Conservation (phyloP, 2,113 vertebrate genomes). For the Tretioscincus oriximinensis region DNA sequence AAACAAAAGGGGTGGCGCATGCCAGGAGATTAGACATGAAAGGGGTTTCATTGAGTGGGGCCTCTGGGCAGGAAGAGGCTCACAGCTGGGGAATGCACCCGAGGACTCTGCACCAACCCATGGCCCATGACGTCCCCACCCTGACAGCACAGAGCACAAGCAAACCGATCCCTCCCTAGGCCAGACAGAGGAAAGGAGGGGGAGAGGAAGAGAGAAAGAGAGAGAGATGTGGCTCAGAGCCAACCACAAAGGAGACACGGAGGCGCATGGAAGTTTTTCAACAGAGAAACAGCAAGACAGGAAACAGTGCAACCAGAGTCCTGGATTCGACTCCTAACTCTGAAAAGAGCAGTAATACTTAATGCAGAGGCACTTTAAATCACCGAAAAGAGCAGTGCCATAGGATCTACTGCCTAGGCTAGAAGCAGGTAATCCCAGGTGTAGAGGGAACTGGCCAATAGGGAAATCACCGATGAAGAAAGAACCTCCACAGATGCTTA, state of each 20-base stretch:
- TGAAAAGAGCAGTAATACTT: background rate
- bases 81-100: slow-evolving; percentile 19
- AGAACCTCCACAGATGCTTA: background rate
- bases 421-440: background rate
- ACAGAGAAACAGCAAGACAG: background rate
- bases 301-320: too few relatives aligned
- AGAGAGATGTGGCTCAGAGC: background rate
- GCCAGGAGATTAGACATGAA: slow-evolving; percentile 32
- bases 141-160: slow-evolving; percentile 6
- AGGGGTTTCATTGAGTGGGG: slow-evolving; percentile 6
- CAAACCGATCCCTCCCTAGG: background rate
- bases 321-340: background rate
- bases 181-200: too few relatives aligned
- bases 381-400: background rate
- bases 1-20: slow-evolving; percentile 34
- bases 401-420: background rate
- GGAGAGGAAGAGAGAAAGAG: too few relatives aligned
- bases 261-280: background rate
- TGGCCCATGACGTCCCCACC: background rate
- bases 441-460: too few relatives aligned
- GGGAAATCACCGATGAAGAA: background rate
- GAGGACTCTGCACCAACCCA: slow-evolving; percentile 8
- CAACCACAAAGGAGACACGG: slow-evolving; percentile 15
- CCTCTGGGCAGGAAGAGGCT: background rate
- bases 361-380: background rate